Base-by-base conservation (phyloP, 2,113 vertebrate species). In the Gnathonemus longibarbis region DNA sequence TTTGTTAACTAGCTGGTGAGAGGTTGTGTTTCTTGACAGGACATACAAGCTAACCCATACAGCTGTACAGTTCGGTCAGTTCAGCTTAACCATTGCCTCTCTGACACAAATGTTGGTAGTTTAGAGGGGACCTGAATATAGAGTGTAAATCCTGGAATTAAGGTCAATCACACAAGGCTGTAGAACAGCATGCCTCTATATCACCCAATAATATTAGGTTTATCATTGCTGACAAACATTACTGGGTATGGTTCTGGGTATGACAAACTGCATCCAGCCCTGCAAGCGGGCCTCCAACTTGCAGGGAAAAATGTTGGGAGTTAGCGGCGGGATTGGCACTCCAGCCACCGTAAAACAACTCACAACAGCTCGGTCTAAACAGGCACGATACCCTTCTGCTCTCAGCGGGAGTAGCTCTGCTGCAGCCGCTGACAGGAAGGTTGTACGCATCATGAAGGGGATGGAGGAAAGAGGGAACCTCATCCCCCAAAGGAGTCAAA, bases 31-130 rank as follows among this genome's bases (percentile, higher is more conserved):
- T 91, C 92, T 91, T 93, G 92, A 93, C 93, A 93, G 90, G 92
- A 91, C 92, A 92, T 92, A 93, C 93, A 93, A 94, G 93, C 93
- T 93, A 92, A 92, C 91, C 90, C 92, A 93, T 93, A 93, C 91
- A 92, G 93, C 88, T 66, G n/a, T 3, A 27, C 62, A 66, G 21
- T 39, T 39, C 70, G 15, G 74, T 39, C 74, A 80, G 31, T 80
- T 80, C 35, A 80, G 31, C 27, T 6, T 19, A 80, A 35, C 74
- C 74, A 42, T 19, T 35, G 31, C 74, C 35, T 80, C 74, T 42
- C 27, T 39, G 31, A 39, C 74, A 77, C 35, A 77, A 31, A 77
- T n/a, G 56, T 62, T 62, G 24, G 53, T 7, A 24, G 53, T 21
- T 58, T 58, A 58, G 58, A 62, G 24, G 58, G 24, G 58, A 62